Percentiles rank a stretch among this genome's conserved stretches.
These are phyloP conservation scores for Drosophila lacteicornis DNA, from an alignment of 1,140 invertebrate genomes.

Conservation along the genomic window DNA sequence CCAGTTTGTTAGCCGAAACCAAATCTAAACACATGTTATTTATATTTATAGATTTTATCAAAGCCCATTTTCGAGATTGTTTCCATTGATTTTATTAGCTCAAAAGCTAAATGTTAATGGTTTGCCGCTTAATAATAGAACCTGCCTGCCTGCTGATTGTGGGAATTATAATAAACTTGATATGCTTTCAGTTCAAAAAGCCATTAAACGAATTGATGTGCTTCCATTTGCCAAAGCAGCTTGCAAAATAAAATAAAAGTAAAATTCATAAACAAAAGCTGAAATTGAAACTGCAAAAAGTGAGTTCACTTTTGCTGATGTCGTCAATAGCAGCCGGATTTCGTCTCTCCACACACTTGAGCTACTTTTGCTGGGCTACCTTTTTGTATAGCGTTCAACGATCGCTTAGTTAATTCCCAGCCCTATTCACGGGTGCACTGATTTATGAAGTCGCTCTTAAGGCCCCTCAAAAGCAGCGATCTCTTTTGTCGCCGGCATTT, in stretches of 20 bases:
- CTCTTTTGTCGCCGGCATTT: constrained; percentile 61
- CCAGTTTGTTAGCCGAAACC: constrained; percentile 5
- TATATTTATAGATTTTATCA: constrained; percentile 28
- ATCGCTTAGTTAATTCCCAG: constrained; percentile 41
- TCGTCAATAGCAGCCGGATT: constrained; percentile 20
- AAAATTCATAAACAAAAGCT: constrained; percentile 32
- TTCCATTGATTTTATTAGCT: constrained; percentile 38
- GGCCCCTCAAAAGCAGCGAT: constrained; percentile 12
- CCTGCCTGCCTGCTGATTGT: constrained; percentile 8
- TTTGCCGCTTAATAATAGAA: constrained; percentile 16
- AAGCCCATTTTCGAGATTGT: constrained; percentile 24
- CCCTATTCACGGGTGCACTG: constrained; percentile 47
- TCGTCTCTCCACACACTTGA: constrained; percentile 5
- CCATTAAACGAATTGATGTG: not conserved
- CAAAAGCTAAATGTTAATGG: constrained; percentile 10
- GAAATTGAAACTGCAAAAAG: constrained; percentile 34
- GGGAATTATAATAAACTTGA: constrained; percentile 14
- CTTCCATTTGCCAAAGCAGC: constrained; percentile 2
- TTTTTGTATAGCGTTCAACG: constrained; percentile 18
- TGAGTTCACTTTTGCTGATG: constrained; percentile 55
- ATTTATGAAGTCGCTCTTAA: constrained; percentile 42
- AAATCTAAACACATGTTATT: constrained; percentile 2
- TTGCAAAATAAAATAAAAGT: constrained; percentile 7
- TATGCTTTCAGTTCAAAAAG: constrained; percentile 10
- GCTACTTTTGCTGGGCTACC: constrained; percentile 22